Conservation (phyloP, 2,113 vertebrate species). For the Dicrurus megarhynchus region DNA sequence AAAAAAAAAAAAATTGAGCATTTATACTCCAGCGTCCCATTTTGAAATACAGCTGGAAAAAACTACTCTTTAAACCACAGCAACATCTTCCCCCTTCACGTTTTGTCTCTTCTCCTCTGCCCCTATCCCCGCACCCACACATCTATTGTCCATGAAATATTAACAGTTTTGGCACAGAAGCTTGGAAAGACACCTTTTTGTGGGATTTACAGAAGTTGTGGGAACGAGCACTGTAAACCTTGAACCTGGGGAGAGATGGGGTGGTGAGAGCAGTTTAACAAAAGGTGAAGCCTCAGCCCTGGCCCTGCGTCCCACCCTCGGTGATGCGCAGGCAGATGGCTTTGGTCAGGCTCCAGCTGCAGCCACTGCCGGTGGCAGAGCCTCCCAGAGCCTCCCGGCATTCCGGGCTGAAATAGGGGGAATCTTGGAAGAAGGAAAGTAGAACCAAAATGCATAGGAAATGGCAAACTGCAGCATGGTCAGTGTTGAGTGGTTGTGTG, state of each 20-base stretch:
- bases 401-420: neutral
- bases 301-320: neutral
- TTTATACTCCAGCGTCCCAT: neutral
- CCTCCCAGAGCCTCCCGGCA: neutral
- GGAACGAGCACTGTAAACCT: neutral
- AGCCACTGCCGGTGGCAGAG: rapidly evolving
- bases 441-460: neutral
- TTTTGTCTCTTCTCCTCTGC: neutral
- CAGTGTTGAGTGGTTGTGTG: too few species aligned
- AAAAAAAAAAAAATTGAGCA: neutral
- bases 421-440: neutral
- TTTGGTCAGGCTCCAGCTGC: neutral
- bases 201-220: neutral
- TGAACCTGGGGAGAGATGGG: rapidly evolving
- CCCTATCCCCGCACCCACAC: rapidly evolving
- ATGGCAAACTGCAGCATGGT: neutral
- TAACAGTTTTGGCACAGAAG: neutral
- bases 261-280: neutral
- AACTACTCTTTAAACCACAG: neutral
- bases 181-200: rapidly evolving
- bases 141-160: neutral
- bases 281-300: rapidly evolving
- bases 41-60: neutral
- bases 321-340: rapidly evolving
- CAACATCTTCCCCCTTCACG: neutral